phyloP scores from a whole-genome alignment of 2,888 invertebrate genomes.

The Sminthurinus aureus region DNA sequence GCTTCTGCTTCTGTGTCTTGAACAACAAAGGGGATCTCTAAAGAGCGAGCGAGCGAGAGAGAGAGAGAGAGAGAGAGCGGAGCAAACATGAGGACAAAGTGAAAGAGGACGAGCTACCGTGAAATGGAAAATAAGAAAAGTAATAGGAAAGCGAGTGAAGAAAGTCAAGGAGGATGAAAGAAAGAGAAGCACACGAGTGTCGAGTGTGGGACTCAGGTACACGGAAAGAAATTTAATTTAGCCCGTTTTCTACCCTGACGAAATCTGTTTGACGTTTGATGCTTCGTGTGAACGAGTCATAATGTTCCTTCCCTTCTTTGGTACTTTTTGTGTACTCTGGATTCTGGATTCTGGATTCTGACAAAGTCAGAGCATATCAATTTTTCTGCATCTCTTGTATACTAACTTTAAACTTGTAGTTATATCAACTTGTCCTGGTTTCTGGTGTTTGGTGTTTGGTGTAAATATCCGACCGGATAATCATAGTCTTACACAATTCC shows the following conservation, averaged over 20 bases:
- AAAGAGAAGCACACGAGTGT: slow-evolving; percentile 39
- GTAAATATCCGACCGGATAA: too few species aligned
- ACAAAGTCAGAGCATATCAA: not conserved
- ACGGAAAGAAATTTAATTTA: slow-evolving; percentile 38
- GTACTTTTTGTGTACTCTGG: too few species aligned
- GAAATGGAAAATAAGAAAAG: too few species aligned
- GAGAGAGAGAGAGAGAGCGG: not conserved
- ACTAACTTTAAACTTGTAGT: not conserved
- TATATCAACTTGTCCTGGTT: not conserved
- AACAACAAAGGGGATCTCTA: too few species aligned
- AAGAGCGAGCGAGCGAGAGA: not conserved
- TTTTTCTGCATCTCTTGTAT: not conserved
- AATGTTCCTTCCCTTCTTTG: not conserved
- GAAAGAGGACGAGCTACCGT: too few species aligned
- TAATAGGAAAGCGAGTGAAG: not conserved
- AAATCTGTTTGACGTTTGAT: slow-evolving; percentile 32
- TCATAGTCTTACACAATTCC: too few species aligned
- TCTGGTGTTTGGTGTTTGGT: too few species aligned
- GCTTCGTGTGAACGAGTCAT: slow-evolving; percentile 24
- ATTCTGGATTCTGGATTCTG: too few species aligned
- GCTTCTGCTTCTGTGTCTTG: too few species aligned
- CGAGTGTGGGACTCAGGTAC: slow-evolving; percentile 22
- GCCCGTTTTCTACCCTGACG: slow-evolving; percentile 12
- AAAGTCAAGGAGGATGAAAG: slow-evolving; percentile 39
- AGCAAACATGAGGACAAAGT: not conserved